Conservation (phyloP, 2,888 invertebrate species). For the Hirtodrosophila alboralis region DNA sequence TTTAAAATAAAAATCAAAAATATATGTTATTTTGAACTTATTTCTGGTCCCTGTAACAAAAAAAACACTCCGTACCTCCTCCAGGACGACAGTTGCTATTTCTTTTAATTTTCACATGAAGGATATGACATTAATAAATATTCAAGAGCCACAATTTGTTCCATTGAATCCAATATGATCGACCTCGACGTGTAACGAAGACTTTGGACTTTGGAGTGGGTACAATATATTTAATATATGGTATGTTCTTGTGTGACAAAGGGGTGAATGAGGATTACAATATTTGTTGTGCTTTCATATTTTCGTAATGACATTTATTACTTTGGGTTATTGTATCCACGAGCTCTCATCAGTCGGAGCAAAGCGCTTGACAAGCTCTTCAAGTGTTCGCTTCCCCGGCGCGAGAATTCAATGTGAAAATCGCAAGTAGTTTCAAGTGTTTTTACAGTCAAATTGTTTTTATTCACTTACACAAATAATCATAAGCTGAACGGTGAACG, state of each 20-base stretch:
- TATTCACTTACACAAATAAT: constrained; percentile 72
- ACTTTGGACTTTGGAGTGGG: constrained; percentile 14
- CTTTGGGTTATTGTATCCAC: constrained; percentile 48
- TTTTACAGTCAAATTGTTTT: constrained; percentile 78
- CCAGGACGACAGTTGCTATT: constrained; percentile 32
- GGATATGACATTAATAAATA: constrained; percentile 41
- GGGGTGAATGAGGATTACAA: constrained; percentile 65
- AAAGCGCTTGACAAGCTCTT: constrained; percentile 35
- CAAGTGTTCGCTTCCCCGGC: constrained; percentile 28
- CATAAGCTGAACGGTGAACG: constrained; percentile 39
- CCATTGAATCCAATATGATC: constrained; percentile 17
- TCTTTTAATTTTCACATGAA: constrained; percentile 19
- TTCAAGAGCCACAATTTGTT: constrained; percentile 49
- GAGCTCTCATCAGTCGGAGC: constrained; percentile 34
- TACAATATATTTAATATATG: constrained; percentile 1
- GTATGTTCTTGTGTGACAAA: constrained; percentile 36
- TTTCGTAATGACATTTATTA: constrained; percentile 70
- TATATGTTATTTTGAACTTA: too few relatives aligned
- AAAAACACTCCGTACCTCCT: neutral
- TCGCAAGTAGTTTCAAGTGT: constrained; percentile 72
- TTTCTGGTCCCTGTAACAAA: too few relatives aligned
- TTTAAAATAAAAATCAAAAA: too few relatives aligned
- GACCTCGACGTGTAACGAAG: constrained; percentile 26
- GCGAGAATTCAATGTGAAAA: constrained; percentile 51
- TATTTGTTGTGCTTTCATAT: constrained; percentile 61